Evolutionary conservation across 2,113 vertebrate genomes (phyloP).

Genomic region (Barnardius zonarius): DNA sequence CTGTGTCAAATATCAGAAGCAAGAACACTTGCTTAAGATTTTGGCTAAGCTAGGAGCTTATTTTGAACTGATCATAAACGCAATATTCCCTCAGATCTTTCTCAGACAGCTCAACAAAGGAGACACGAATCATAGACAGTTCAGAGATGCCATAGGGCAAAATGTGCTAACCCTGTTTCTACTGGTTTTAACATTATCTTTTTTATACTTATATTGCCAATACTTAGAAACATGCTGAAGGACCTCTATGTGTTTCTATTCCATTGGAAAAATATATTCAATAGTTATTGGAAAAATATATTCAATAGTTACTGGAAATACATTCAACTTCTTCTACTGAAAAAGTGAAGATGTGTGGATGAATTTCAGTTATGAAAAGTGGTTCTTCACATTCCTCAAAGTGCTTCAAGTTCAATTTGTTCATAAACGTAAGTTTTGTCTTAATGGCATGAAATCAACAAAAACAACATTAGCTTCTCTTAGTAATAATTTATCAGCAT

Average conservation of each 20-base stretch:
- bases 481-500: not conserved
- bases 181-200: not conserved
- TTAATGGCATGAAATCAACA: not conserved
- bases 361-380: not conserved
- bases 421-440: not conserved
- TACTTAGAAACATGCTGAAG: not conserved
- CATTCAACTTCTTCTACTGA: no score
- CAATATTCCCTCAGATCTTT: not conserved
- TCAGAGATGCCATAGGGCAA: not conserved
- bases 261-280: constrained; percentile 1
- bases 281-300: constrained; percentile 18
- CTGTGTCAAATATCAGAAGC: not conserved
- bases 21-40: not conserved
- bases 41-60: not conserved
- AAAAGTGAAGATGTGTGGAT: constrained; percentile 5
- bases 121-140: not conserved
- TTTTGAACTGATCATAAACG: not conserved
- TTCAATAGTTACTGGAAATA: not conserved
- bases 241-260: not conserved
- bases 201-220: not conserved
- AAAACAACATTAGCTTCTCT: not conserved
- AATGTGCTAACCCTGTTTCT: not conserved
- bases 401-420: constrained; percentile 4
- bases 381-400: constrained; percentile 11
- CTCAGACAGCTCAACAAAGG: not conserved